Evolutionary conservation across 2,888 invertebrate species (phyloP).

Genomic region (Vannuccia rotundouncinata): DNA sequence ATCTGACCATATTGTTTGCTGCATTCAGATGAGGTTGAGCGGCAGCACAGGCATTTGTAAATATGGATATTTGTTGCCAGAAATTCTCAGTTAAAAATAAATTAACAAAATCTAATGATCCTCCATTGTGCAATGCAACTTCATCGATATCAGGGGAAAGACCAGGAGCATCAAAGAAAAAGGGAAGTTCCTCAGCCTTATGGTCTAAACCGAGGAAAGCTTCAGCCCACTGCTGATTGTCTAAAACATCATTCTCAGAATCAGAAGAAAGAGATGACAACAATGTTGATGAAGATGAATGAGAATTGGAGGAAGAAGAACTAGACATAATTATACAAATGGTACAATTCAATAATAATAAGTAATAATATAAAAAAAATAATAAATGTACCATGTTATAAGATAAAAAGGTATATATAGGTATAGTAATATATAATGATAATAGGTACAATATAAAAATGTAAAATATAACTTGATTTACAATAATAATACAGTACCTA

Average conservation of each 20-base stretch:
- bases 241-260: background rate
- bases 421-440: background rate
- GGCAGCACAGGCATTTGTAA: conserved; percentile 3
- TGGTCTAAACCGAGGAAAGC: background rate
- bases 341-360: background rate
- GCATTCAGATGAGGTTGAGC: background rate
- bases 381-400: too few relatives aligned
- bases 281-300: background rate
- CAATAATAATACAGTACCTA: background rate
- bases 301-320: background rate
- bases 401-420: too few relatives aligned
- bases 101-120: background rate
- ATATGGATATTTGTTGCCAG: background rate
- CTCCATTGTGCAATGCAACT: background rate
- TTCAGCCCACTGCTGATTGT: background rate
- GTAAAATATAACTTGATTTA: background rate
- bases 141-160: background rate
- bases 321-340: background rate
- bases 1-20: background rate
- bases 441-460: background rate
- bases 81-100: background rate
- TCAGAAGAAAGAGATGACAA: background rate
- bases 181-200: background rate
- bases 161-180: conserved; percentile 5
- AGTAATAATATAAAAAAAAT: background rate